Evolutionary conservation across 2,888 invertebrate species (phyloP).

Genomic region (Nemoura dubitans): DNA sequence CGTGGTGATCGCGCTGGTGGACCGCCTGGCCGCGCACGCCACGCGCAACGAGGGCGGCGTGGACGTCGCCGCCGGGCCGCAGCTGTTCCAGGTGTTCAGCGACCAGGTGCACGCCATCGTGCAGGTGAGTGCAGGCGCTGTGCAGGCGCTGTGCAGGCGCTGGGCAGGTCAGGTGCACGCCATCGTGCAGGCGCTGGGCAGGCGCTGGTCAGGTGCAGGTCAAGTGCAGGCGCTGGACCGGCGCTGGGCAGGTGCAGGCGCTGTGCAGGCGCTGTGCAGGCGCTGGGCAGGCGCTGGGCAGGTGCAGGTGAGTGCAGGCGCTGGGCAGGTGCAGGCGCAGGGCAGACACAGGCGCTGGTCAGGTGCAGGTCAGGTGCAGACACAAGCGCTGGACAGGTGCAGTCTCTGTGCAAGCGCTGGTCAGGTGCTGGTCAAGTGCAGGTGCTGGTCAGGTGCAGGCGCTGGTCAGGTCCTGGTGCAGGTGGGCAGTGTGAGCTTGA

Average conservation of each 20-base stretch:
- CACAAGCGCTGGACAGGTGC: too few relatives aligned
- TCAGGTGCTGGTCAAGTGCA: too few relatives aligned
- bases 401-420: too few relatives aligned
- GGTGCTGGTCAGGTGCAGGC: too few relatives aligned
- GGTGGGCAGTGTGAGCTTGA: too few relatives aligned
- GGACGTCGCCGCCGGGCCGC: slow-evolving; percentile 67
- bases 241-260: too few relatives aligned
- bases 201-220: slow-evolving; percentile 97
- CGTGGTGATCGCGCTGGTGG: slow-evolving; percentile 96
- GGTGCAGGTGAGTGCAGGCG: slow-evolving; percentile 99
- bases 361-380: too few relatives aligned
- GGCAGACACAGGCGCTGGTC: too few relatives aligned
- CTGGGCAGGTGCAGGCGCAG: slow-evolving; percentile 10
- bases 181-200: slow-evolving; percentile 84
- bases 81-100: slow-evolving; percentile 96
- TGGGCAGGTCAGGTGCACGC: slow-evolving; percentile 78
- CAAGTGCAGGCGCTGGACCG: slow-evolving; percentile 89
- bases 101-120: slow-evolving; percentile 96
- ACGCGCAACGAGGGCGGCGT: slow-evolving; percentile 74
- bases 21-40: slow-evolving; percentile 85
- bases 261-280: too few relatives aligned
- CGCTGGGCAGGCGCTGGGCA: slow-evolving; percentile 87
- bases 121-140: slow-evolving; percentile 66
- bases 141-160: too few relatives aligned
- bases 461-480: too few relatives aligned